Evolutionary conservation across 2,113 vertebrate genomes (phyloP).

Genomic region (Solenodon paradoxus): DNA sequence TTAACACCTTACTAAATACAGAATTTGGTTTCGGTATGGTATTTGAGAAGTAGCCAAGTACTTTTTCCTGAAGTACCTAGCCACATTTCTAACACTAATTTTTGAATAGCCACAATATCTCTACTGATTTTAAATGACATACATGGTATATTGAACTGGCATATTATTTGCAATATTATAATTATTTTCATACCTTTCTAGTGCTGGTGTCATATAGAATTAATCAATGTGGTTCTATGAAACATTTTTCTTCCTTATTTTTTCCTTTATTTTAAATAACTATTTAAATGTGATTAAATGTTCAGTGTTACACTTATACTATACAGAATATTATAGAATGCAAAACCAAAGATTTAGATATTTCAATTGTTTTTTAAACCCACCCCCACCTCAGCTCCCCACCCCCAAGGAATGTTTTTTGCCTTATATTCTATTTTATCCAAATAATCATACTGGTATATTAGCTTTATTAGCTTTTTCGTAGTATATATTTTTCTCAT

Average conservation of each 20-base stretch:
- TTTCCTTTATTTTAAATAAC: neutral
- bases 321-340: neutral
- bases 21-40: neutral
- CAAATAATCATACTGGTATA: no score
- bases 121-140: neutral
- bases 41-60: neutral
- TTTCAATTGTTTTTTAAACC: neutral
- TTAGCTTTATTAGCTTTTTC: neutral
- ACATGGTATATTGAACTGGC: neutral
- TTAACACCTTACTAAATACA: neutral
- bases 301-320: neutral
- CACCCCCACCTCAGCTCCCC: no score
- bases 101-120: neutral
- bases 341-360: neutral
- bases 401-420: neutral
- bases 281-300: neutral
- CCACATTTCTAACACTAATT: neutral
- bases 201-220: neutral
- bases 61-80: neutral
- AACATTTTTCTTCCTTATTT: neutral
- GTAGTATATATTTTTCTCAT: neutral
- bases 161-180: neutral
- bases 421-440: neutral
- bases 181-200: neutral
- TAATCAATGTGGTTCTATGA: neutral